Base-by-base conservation (phyloP, 2,797 vertebrate species). In the Zenarchopterus dispar region DNA sequence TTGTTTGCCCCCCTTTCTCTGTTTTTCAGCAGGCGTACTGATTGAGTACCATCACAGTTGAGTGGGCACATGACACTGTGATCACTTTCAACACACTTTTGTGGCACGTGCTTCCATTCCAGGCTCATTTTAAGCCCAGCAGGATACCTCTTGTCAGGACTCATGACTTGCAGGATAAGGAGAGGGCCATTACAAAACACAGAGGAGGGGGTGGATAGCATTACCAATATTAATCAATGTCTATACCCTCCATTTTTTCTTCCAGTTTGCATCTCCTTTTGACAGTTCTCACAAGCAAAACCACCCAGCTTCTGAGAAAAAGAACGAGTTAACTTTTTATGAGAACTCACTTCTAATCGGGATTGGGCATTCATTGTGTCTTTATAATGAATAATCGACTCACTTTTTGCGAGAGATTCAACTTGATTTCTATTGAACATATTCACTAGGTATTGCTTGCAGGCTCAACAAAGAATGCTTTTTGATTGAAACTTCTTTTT, bases 151-250 rank as follows among this genome's bases (percentile, higher is more conserved):
- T 92, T 93, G 94, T 93, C 93, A 93, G 92, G 91, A 92, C 91
- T 92, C 94, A 93, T 92, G 94, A 94, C 82, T 64, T 87, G 94
- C 93, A 52, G 74, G 81, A 83, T 76, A 72, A 51, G 60, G 72
- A 78, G 73, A 93, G 91, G 92, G 92, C 94, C 93, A 95, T 96
- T 96, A 95, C 95, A 94, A 47, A 94, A 95, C 93, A 95, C 90
- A 88, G 93, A 54, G 62, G 80, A 69, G 75, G 80, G 68, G 62
- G 50, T 45, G 66, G 67, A 94, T 93, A 94, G 91, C 94, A 95
- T 96, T 95, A 95, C 95, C 93, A 95, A 96, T 96, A 97, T 97
- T 96, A 95, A 97, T 98, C 96, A 97, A 95, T 94, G 94, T 96
- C 96, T 93, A 19, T 91, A 88, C 91, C 89, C 88, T 91, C 92